These are phyloP conservation scores for Cherax destructor DNA, from an alignment of 1,140 invertebrate genomes.

Conservation along the genomic window DNA sequence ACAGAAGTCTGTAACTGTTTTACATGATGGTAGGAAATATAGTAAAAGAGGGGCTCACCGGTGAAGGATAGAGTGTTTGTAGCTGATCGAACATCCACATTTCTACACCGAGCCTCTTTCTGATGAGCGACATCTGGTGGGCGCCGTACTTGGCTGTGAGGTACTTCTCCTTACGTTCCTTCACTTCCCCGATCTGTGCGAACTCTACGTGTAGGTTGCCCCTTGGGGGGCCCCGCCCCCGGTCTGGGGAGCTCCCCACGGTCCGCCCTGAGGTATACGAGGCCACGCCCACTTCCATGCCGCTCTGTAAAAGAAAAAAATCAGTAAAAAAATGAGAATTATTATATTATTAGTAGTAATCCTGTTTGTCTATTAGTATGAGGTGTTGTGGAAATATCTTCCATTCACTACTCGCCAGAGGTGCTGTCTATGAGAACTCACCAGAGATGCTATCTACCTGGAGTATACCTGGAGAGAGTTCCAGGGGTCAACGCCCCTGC, in stretches of 20 bases:
- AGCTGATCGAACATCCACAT: conserved; percentile 98
- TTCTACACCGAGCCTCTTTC: conserved; percentile 94
- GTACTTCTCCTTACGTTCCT: conserved; percentile 85
- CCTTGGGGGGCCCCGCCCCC: conserved; percentile 38
- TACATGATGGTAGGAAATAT: no score
- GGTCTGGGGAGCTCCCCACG: conserved; percentile 65
- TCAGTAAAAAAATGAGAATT: background rate
- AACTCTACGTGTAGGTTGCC: conserved; percentile 70
- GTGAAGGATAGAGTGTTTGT: conserved; percentile 71
- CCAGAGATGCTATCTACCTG: no score
- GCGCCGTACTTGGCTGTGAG: conserved; percentile 97
- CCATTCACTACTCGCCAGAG: no score
- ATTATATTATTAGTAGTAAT: no score
- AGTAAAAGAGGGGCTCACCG: conserved; percentile 21
- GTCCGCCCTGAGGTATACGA: conserved; percentile 54
- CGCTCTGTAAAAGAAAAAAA: conserved; percentile 44
- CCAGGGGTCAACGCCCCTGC: no score
- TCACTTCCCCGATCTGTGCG: conserved; percentile 68
- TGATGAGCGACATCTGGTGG: conserved; percentile 97
- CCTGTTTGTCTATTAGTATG: no score
- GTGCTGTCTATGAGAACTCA: no score
- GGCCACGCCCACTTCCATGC: conserved; percentile 70
- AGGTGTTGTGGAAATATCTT: no score
- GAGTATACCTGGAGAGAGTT: no score
- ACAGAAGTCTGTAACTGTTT: no score